Evolutionary conservation across 23 tunicate genomes (phyloP), one percentile per base, ranked within the genome.

Genomic region (Trididemnum nubilum): DNA sequence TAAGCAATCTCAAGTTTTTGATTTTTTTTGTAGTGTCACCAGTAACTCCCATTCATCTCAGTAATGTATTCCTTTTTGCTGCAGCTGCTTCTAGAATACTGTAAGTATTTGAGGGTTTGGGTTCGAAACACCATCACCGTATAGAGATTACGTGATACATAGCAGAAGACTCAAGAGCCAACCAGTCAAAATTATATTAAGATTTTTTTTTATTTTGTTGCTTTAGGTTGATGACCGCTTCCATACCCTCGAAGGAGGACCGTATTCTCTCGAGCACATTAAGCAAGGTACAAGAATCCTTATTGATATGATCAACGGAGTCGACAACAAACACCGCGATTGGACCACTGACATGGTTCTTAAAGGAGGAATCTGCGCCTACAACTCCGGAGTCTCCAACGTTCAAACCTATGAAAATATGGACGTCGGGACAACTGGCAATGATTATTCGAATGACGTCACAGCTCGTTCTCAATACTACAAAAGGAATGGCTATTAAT

Each of bases 311-410:
- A 94, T 94, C 67, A 84, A 88, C 59, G 86, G 94, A 0, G 94
- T 94, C 21, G 79, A 32, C 3, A 31, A 29, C 1, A 94, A 94
- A 44, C 94, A 88, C 34, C 83, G 82, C 0, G 57, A 39, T 21
- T 94, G 98, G 98, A 73, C 90, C 33, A 83, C 63, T 33, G 83
- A 84, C 67, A 80, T 79, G 92, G 40, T 25, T 2, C 40, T 81
- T 26, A 94, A 94, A 74, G 98, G 98, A 2, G 98, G 98, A 33
- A 88, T 94, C 33, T 82, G 90, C 58, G 98, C 94, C 40, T 94
- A 94, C 85, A 94, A 94, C 84, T 89, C 87, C 63, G 98, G 98
- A 12, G 92, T 90, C 18, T 77, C 77, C 35, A 88, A 88, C 73
- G 94, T 94, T 36, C 76, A 84, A 34, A 78, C 84, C n/a, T 94